Evolutionary conservation across 1,140 invertebrate genomes (phyloP).

Genomic region (Atta texana): DNA sequence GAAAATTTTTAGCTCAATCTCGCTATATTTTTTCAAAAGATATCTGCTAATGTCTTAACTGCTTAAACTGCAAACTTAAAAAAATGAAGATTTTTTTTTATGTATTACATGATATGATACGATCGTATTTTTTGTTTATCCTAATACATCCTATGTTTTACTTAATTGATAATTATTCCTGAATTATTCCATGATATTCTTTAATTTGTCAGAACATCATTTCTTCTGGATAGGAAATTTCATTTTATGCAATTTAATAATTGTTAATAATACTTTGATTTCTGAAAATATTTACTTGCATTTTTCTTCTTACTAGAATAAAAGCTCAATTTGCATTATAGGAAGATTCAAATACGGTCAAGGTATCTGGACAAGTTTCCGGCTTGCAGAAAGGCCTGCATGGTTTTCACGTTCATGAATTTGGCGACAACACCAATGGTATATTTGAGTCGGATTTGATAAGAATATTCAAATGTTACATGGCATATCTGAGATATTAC

Average conservation of each 20-base stretch:
- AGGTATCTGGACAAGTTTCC: conserved; percentile 90
- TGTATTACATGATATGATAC: background rate
- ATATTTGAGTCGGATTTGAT: background rate
- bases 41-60: too few relatives aligned
- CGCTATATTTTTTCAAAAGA: background rate
- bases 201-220: background rate
- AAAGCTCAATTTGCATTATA: conserved; percentile 73
- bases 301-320: conserved; percentile 36
- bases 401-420: conserved; percentile 99
- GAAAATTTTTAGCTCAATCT: background rate
- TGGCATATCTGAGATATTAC: too few relatives aligned
- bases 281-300: background rate
- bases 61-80: too few relatives aligned
- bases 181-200: background rate
- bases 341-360: conserved; percentile 87
- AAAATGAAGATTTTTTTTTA: background rate
- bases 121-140: background rate
- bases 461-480: background rate
- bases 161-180: background rate
- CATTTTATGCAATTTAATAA: background rate
- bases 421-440: conserved; percentile 97
- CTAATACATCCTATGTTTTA: background rate
- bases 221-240: background rate
- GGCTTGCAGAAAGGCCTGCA: conserved; percentile 91
- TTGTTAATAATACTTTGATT: background rate